phyloP scores from a whole-genome alignment of 2,797 vertebrate genomes.

The Cossypha heuglini region DNA sequence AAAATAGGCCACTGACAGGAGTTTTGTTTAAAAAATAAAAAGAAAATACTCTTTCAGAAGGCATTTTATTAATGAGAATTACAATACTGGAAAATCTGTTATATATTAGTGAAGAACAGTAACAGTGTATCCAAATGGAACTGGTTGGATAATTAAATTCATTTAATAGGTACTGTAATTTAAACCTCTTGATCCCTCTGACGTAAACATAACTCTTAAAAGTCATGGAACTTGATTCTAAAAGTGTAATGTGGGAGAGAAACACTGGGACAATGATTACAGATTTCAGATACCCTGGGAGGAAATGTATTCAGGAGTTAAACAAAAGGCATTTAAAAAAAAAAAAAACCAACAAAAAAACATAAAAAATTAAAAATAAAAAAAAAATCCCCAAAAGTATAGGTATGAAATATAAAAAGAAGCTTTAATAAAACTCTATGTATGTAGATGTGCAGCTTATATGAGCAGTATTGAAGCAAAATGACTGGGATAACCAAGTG shows the following conservation, averaged over 20 bases:
- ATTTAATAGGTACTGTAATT: conserved; percentile 15
- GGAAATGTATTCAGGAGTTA: not conserved
- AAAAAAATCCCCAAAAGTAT: not conserved
- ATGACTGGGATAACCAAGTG: not conserved
- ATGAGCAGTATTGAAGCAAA: not conserved
- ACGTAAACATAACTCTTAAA: conserved; percentile 39
- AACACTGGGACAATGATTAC: not conserved
- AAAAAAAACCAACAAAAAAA: no score
- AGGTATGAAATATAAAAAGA: not conserved
- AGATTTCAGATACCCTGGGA: not conserved
- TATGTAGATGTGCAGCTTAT: not conserved
- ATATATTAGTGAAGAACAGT: conserved; percentile 2
- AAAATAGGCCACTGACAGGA: not conserved
- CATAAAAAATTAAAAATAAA: not conserved
- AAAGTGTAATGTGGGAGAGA: not conserved
- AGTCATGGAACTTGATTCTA: conserved; percentile 29
- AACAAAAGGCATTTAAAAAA: not conserved
- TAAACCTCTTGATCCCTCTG: conserved; percentile 31
- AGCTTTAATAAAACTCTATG: not conserved
- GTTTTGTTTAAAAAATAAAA: not conserved
- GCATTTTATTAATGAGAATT: conserved; percentile 50
- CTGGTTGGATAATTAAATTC: conserved; percentile 31
- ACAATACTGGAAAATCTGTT: conserved; percentile 18
- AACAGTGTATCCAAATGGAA: not conserved
- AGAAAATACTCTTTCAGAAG: not conserved